These are phyloP conservation scores for Dufourea novaeangliae DNA, from an alignment of 1,140 invertebrate species.

Conservation along the genomic window DNA sequence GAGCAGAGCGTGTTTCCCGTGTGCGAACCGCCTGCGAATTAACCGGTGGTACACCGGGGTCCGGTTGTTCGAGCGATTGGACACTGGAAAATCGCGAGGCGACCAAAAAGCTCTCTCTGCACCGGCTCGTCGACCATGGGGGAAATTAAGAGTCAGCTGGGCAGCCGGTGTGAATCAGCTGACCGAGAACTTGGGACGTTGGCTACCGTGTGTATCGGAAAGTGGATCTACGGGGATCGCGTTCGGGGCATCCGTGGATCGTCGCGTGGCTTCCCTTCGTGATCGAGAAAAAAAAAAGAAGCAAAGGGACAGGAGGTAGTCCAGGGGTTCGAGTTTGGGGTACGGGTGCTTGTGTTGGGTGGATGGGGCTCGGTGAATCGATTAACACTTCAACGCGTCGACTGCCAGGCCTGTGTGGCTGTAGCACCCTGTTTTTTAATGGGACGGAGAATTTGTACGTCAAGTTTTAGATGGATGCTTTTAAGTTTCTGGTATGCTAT, in stretches of 20 bases:
- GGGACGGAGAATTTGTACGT: no score
- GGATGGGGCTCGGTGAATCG: neutral
- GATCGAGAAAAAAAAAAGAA: neutral
- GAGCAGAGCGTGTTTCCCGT: slow-evolving; percentile 4
- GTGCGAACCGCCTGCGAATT: neutral
- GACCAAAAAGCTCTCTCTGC: neutral
- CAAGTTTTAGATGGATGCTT: no score
- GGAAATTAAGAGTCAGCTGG: slow-evolving; percentile 61
- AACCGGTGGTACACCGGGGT: slow-evolving; percentile 14
- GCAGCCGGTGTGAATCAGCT: slow-evolving; percentile 59
- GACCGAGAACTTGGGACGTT: slow-evolving; percentile 51
- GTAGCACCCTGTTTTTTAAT: no score
- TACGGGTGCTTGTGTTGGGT: neutral
- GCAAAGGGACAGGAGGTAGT: neutral
- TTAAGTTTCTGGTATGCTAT: no score
- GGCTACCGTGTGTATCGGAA: slow-evolving; percentile 15
- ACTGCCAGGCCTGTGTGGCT: no score
- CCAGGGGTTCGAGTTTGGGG: neutral
- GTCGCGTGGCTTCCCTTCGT: neutral
- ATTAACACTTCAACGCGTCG: neutral
- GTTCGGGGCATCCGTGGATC: no score
- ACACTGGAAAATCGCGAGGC: slow-evolving; percentile 48
- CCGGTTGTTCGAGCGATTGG: slow-evolving; percentile 19
- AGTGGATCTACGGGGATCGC: slow-evolving; percentile 13
- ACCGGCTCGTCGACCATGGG: neutral